Percentiles rank a stretch among this genome's conserved stretches.
phyloP scores from a whole-genome alignment of 2,113 vertebrate species.

The Gobiocypris rarus region DNA sequence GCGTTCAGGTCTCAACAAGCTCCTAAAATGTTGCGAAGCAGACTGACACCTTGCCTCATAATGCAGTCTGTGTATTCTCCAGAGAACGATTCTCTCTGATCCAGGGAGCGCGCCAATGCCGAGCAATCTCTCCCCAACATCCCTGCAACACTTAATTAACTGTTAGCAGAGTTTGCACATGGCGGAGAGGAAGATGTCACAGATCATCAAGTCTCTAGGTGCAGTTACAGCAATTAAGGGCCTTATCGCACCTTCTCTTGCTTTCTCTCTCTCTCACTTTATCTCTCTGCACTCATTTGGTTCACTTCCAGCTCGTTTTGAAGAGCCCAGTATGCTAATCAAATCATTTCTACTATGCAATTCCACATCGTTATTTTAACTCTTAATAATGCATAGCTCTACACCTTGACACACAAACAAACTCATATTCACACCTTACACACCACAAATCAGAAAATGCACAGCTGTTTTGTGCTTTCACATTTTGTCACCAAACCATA shows the following conservation, averaged over 20 bases:
- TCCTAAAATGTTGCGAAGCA: background rate
- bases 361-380: constrained; percentile 91
- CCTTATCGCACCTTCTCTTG: constrained; percentile 88
- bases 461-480: constrained; percentile 48
- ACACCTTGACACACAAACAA: background rate
- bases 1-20: background rate
- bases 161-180: constrained; percentile 94
- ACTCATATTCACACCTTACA: background rate
- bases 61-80: constrained; percentile 61
- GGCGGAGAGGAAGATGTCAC: constrained; percentile 93
- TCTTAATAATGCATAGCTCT: constrained; percentile 85
- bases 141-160: constrained; percentile 98
- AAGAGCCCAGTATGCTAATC: constrained; percentile 96
- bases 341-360: constrained; percentile 93
- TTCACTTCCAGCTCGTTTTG: constrained; percentile 89
- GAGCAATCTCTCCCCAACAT: constrained; percentile 77
- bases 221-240: constrained; percentile 97
- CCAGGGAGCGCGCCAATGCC: constrained; percentile 56
- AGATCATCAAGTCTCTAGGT: constrained; percentile 98
- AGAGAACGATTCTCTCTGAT: constrained; percentile 83
- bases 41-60: constrained; percentile 57
- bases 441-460: constrained; percentile 26
- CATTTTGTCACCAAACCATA: constrained; percentile 78
- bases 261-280: constrained; percentile 59
- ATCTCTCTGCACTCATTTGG: constrained; percentile 86